phyloP scores from a whole-genome alignment of 2,888 invertebrate species.

The Clitarchus hookeri region DNA sequence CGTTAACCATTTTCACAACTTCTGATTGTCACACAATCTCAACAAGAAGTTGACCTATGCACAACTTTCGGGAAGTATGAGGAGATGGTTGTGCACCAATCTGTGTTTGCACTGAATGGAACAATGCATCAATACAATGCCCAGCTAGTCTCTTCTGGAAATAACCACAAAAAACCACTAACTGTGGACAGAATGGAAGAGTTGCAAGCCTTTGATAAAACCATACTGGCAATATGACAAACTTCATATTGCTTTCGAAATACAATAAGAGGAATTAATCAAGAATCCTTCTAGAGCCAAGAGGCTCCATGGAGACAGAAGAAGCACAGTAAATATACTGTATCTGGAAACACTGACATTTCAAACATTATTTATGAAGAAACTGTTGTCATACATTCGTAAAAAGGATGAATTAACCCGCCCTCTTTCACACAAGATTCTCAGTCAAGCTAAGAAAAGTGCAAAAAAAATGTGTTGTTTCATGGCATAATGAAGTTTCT shows the following conservation, averaged over 20 bases:
- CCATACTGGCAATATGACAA: not conserved
- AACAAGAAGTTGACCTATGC: slow-evolving; percentile 6
- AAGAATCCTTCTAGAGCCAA: not conserved
- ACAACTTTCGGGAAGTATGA: slow-evolving; percentile 23
- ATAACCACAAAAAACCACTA: not conserved
- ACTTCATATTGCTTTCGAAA: not conserved
- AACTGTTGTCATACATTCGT: slow-evolving; percentile 4
- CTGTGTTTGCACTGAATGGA: not conserved
- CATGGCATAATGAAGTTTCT: slow-evolving; percentile 7
- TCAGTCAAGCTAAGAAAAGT: not conserved
- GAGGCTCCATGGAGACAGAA: not conserved
- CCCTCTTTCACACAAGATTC: not conserved
- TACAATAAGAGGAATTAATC: not conserved
- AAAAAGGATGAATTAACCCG: not conserved
- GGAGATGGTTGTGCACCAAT: not conserved
- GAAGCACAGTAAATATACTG: not conserved
- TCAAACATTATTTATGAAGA: slow-evolving; percentile 16
- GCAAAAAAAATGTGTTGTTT: slow-evolving; percentile 16
- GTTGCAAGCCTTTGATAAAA: no score
- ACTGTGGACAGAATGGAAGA: no score
- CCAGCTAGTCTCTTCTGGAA: not conserved
- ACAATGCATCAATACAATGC: slow-evolving; percentile 6
- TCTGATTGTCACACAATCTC: slow-evolving; percentile 16
- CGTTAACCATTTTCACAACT: not conserved
- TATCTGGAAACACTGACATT: slow-evolving; percentile 8